Conservation (phyloP, 1,140 invertebrate species). For the Ceratina calcarata region DNA sequence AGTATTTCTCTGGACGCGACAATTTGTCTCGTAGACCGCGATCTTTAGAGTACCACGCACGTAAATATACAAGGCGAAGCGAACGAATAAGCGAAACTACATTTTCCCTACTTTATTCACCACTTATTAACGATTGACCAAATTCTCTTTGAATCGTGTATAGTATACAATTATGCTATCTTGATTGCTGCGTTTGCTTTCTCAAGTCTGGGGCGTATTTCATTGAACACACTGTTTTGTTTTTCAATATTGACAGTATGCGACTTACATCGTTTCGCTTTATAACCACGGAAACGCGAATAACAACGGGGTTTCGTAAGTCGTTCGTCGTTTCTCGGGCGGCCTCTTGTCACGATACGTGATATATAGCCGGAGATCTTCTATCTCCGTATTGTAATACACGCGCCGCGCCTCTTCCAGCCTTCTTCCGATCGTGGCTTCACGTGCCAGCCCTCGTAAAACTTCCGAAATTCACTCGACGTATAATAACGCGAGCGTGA, state of each 20-base stretch:
- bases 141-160: background rate
- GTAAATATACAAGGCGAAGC: conserved; percentile 11
- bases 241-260: too few species aligned
- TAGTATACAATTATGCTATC: too few species aligned
- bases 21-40: conserved; percentile 34
- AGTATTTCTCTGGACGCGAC: background rate
- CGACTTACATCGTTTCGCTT: too few species aligned
- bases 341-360: conserved; percentile 63
- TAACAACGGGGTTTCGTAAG: background rate
- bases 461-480: conserved; percentile 55
- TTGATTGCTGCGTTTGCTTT: too few species aligned
- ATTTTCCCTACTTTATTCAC: background rate
- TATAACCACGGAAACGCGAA: too few species aligned
- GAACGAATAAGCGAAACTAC: conserved; percentile 5
- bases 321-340: conserved; percentile 1
- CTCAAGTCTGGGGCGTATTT: too few species aligned
- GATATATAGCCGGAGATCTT: conserved; percentile 63
- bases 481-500: conserved; percentile 38
- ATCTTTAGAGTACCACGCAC: conserved; percentile 27
- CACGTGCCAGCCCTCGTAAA: conserved; percentile 41
- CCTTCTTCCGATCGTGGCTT: conserved; percentile 50
- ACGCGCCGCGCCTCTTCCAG: conserved; percentile 59
- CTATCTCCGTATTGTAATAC: conserved; percentile 63
- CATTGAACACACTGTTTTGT: too few species aligned
- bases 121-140: background rate